phyloP scores from a whole-genome alignment of 2,113 vertebrate species.

The Melanostigma gelatinosum region DNA sequence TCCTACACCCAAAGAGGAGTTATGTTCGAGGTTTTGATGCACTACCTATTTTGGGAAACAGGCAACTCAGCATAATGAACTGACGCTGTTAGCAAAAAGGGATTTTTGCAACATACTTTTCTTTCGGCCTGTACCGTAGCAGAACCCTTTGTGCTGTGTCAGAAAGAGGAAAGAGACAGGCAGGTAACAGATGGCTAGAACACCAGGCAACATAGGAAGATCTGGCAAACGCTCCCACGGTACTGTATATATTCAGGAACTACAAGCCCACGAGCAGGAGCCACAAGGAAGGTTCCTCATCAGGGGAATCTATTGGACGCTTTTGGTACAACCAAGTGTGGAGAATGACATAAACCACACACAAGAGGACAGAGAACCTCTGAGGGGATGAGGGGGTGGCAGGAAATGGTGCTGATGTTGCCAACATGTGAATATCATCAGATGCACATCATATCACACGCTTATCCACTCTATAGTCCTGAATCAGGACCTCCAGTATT shows the following conservation, averaged over 20 bases:
- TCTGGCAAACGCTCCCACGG: slow-evolving; percentile 13
- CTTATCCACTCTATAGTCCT: not conserved
- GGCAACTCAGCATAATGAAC: not conserved
- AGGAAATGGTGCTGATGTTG: not conserved
- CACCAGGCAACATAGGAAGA: not conserved
- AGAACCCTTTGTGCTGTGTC: not conserved
- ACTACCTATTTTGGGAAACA: not conserved
- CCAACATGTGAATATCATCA: not conserved
- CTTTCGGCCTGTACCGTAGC: not conserved
- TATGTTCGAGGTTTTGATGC: not conserved
- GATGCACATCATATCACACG: not conserved
- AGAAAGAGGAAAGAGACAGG: not conserved
- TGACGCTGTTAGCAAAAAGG: not conserved
- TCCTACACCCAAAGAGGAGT: not conserved
- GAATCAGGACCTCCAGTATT: not conserved
- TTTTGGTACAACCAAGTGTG: not conserved
- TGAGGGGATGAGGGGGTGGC: not conserved
- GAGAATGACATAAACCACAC: not conserved
- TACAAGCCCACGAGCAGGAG: not conserved
- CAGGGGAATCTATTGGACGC: not conserved
- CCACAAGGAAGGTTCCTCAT: not conserved
- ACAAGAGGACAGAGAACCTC: not conserved
- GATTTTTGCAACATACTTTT: not conserved
- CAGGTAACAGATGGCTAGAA: slow-evolving; percentile 17
- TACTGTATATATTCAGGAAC: not conserved